phyloP scores from a whole-genome alignment of 2,888 invertebrate genomes.

The Leucania comma region DNA sequence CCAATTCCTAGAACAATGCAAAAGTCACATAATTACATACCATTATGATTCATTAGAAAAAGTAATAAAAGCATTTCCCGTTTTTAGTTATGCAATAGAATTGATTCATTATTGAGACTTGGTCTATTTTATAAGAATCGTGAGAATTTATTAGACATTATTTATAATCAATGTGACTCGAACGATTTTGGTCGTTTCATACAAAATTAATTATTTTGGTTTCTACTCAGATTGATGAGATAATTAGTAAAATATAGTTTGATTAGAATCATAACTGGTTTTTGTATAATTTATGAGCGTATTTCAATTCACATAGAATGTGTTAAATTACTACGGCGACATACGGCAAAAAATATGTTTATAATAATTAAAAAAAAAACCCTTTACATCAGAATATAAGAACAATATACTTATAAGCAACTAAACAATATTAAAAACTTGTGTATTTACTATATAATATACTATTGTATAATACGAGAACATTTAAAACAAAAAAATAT shows the following conservation, averaged over 20 bases:
- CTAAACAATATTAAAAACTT: too few relatives aligned
- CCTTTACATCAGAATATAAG: too few relatives aligned
- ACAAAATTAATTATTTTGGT: constrained; percentile 22
- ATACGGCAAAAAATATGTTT: background rate
- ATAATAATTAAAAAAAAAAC: too few relatives aligned
- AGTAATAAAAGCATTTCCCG: constrained; percentile 31
- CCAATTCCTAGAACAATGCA: constrained; percentile 45
- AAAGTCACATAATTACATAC: constrained; percentile 30
- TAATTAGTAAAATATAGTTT: constrained; percentile 57
- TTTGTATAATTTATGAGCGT: constrained; percentile 43
- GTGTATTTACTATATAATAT: too few relatives aligned
- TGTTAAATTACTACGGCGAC: constrained; percentile 4
- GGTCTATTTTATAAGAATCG: constrained; percentile 23
- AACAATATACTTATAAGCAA: too few relatives aligned
- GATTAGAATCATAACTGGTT: constrained; percentile 50
- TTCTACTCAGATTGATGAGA: constrained; percentile 57
- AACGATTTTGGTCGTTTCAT: constrained; percentile 26
- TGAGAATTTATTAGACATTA: constrained; percentile 12
- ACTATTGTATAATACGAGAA: too few relatives aligned
- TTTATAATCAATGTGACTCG: constrained; percentile 37
- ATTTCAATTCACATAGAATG: background rate
- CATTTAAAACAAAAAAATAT: too few relatives aligned
- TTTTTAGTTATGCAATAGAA: constrained; percentile 12
- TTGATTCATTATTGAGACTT: constrained; percentile 8
- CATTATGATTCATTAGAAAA: constrained; percentile 30